Conservation (phyloP, 1,140 invertebrate species). For the Leptopilina clavipes region DNA sequence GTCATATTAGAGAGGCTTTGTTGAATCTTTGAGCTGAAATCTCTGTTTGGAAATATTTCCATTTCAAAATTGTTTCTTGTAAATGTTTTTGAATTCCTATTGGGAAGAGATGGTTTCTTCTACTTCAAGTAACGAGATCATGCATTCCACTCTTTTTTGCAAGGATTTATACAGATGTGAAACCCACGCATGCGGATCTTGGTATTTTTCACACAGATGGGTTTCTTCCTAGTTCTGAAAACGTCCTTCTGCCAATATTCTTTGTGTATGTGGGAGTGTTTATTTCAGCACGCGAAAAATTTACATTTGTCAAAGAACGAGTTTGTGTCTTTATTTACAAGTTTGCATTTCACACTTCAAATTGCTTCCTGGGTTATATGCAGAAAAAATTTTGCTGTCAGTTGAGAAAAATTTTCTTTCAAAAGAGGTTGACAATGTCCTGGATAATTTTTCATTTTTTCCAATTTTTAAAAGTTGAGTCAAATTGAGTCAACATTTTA, state of each 20-base stretch:
- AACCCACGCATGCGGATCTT: slow-evolving; percentile 14
- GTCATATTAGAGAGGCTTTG: no score
- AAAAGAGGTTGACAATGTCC: background rate
- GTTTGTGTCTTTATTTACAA: background rate
- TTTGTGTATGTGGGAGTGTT: background rate
- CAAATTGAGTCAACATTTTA: no score
- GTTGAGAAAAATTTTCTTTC: background rate
- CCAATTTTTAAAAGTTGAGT: no score
- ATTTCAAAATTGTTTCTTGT: no score
- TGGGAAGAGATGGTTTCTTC: no score
- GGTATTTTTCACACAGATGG: background rate
- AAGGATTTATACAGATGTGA: slow-evolving; percentile 3
- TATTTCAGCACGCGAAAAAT: slow-evolving; percentile 25
- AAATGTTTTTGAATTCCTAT: no score
- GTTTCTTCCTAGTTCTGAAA: slow-evolving; percentile 27
- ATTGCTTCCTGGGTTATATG: background rate
- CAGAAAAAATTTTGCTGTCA: background rate
- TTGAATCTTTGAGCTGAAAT: no score
- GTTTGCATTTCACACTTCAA: background rate
- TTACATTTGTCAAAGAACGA: slow-evolving; percentile 14
- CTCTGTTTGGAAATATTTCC: no score
- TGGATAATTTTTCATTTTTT: background rate
- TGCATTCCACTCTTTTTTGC: background rate
- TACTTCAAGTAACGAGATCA: background rate
- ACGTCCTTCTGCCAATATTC: slow-evolving; percentile 23